Percentiles rank a stretch among this genome's conserved stretches.
Evolutionary conservation across 1,140 invertebrate genomes (phyloP).

Genomic region (Marisa cornuarietis): DNA sequence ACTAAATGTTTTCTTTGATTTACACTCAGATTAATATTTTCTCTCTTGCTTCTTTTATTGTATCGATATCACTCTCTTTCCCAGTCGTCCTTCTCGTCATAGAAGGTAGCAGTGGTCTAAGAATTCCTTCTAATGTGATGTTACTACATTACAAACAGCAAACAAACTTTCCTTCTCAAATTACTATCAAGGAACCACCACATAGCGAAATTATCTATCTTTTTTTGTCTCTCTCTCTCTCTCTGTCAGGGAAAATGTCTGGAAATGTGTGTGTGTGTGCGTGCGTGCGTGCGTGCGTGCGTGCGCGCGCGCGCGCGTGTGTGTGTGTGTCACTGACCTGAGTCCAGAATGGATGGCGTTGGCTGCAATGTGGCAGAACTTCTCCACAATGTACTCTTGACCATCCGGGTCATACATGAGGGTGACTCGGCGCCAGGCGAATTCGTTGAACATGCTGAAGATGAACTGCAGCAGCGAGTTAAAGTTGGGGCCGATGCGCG

Average conservation of each 20-base stretch:
- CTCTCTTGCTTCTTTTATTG: too few relatives aligned
- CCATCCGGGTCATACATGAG: constrained; percentile 78
- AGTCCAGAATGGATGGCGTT: constrained; percentile 48
- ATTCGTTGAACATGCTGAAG: constrained; percentile 71
- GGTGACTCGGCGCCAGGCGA: constrained; percentile 76
- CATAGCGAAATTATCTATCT: too few relatives aligned
- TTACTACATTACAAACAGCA: too few relatives aligned
- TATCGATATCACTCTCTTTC: too few relatives aligned
- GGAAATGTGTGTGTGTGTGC: neutral
- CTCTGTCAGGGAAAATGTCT: neutral
- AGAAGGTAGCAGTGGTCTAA: too few relatives aligned
- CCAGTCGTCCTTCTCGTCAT: too few relatives aligned
- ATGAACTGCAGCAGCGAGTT: constrained; percentile 77
- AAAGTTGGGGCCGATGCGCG: constrained; percentile 86
- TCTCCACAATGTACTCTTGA: constrained; percentile 66
- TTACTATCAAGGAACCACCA: too few relatives aligned
- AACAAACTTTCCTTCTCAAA: too few relatives aligned
- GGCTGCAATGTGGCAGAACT: constrained; percentile 66
- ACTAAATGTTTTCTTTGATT: too few relatives aligned
- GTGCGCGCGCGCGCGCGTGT: constrained; percentile 3
- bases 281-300: constrained; percentile 18
- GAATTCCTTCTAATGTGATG: too few relatives aligned
- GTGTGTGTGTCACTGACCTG: constrained; percentile 14
- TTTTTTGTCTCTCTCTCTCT: too few relatives aligned
- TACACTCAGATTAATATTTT: too few relatives aligned